These are phyloP conservation scores for Sebastes alutus DNA, from an alignment of 2,797 vertebrate genomes.

Conservation along the genomic window DNA sequence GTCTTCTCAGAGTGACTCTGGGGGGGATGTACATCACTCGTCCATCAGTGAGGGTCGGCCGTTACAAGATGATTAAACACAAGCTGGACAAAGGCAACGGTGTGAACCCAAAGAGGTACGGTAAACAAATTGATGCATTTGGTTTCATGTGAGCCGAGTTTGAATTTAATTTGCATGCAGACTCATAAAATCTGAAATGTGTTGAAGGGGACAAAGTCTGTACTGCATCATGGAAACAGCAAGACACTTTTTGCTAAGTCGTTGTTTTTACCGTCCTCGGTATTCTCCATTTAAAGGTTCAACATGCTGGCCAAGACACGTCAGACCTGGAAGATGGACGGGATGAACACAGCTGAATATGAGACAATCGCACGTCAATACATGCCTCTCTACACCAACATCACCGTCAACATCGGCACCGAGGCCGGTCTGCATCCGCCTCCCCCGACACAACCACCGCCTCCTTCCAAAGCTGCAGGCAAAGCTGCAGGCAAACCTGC, in stretches of 20 bases:
- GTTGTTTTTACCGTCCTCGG: neutral
- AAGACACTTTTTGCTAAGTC: neutral
- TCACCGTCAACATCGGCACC: slow-evolving; percentile 84
- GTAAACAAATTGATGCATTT: neutral
- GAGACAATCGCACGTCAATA: slow-evolving; percentile 78
- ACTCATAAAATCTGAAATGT: neutral
- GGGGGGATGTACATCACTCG: slow-evolving; percentile 86
- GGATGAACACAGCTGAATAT: slow-evolving; percentile 83
- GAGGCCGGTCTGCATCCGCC: slow-evolving; percentile 64
- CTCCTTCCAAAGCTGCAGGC: slow-evolving; percentile 15
- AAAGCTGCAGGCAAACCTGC: slow-evolving; percentile 3
- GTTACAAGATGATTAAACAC: slow-evolving; percentile 90
- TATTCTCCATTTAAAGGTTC: slow-evolving; percentile 70
- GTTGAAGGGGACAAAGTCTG: neutral
- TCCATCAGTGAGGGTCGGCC: slow-evolving; percentile 81
- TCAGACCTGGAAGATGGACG: slow-evolving; percentile 81
- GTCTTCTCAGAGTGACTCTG: slow-evolving; percentile 81
- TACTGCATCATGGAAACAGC: neutral
- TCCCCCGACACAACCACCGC: neutral
- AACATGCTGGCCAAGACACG: slow-evolving; percentile 85
- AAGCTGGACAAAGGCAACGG: slow-evolving; percentile 85
- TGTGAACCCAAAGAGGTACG: slow-evolving; percentile 84
- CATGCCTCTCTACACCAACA: slow-evolving; percentile 85
- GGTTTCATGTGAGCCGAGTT: neutral
- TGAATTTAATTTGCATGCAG: neutral